Percentiles rank a stretch among this genome's conserved stretches.
These are phyloP conservation scores for Furnarius figulus DNA, from an alignment of 2,113 vertebrate genomes.

Conservation along the genomic window DNA sequence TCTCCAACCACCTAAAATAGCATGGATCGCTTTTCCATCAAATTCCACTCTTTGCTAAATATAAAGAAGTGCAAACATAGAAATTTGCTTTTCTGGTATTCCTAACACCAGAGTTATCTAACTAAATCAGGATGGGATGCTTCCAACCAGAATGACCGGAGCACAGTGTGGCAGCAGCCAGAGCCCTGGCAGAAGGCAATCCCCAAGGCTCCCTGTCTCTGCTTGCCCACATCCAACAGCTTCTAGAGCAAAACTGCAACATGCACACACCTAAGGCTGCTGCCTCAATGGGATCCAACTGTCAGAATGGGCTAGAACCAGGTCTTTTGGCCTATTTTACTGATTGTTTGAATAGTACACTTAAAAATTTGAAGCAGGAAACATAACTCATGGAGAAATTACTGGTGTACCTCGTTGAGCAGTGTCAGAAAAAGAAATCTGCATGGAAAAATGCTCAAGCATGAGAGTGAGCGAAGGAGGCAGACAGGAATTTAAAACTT, in stretches of 20 bases:
- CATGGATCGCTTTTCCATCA: slow-evolving; percentile 16
- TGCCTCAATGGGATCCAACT: neutral
- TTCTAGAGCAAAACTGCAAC: neutral
- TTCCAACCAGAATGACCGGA: neutral
- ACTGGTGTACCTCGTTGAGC: neutral
- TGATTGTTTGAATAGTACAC: neutral
- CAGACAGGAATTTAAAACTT: neutral
- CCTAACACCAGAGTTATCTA: neutral
- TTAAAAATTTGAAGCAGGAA: neutral
- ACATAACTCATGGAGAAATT: neutral
- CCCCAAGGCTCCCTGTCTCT: neutral
- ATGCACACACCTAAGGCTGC: neutral
- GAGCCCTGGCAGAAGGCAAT: neutral
- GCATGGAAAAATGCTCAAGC: neutral
- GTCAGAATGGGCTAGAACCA: neutral
- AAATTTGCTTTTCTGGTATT: neutral
- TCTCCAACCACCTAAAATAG: slow-evolving; percentile 21
- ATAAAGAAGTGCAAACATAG: slow-evolving; percentile 8
- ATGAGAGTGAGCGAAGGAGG: neutral
- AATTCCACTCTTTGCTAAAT: slow-evolving; percentile 40
- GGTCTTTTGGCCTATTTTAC: neutral
- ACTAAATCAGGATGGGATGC: neutral
- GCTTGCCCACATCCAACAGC: rapidly evolving
- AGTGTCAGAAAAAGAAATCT: neutral
- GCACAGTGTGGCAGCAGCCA: rapidly evolving